Conservation (phyloP, 35 echinoderm and acorn worm species). For the Ophioderma brevispina region DNA sequence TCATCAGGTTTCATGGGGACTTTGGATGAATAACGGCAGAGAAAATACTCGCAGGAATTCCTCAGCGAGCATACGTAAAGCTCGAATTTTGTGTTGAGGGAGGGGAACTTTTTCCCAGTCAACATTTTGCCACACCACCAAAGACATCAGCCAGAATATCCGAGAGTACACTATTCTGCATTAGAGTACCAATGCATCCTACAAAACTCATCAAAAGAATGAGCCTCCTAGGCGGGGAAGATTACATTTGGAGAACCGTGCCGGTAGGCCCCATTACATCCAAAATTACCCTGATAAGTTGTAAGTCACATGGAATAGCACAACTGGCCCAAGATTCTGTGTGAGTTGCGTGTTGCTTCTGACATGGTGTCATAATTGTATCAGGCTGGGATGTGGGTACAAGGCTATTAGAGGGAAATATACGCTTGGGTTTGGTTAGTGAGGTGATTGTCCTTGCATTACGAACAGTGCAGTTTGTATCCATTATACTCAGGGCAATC, state of each 20-base stretch:
- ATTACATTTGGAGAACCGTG: neutral
- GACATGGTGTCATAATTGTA: no score
- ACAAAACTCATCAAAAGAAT: constrained; percentile 48
- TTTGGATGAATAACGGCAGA: neutral
- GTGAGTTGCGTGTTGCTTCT: no score
- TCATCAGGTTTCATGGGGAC: constrained; percentile 19
- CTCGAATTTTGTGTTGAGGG: constrained; percentile 34
- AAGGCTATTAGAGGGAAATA: no score
- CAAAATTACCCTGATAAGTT: constrained; percentile 56
- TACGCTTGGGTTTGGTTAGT: no score
- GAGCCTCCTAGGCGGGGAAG: constrained; percentile 30
- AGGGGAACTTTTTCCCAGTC: constrained; percentile 60
- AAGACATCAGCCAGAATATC: constrained; percentile 50
- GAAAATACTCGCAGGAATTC: constrained; percentile 26
- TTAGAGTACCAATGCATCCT: constrained; percentile 37
- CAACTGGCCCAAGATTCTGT: neutral
- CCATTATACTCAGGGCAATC: no score
- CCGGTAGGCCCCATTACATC: constrained; percentile 61
- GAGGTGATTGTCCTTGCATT: no score
- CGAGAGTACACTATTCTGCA: constrained; percentile 31
- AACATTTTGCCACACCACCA: constrained; percentile 62
- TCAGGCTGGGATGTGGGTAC: no score
- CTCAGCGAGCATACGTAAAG: constrained; percentile 44
- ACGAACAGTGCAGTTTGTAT: no score
- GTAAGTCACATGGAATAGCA: constrained; percentile 50